Evolutionary conservation across 2,113 vertebrate genomes (phyloP).

Genomic region (Gymnocephalus cernua): DNA sequence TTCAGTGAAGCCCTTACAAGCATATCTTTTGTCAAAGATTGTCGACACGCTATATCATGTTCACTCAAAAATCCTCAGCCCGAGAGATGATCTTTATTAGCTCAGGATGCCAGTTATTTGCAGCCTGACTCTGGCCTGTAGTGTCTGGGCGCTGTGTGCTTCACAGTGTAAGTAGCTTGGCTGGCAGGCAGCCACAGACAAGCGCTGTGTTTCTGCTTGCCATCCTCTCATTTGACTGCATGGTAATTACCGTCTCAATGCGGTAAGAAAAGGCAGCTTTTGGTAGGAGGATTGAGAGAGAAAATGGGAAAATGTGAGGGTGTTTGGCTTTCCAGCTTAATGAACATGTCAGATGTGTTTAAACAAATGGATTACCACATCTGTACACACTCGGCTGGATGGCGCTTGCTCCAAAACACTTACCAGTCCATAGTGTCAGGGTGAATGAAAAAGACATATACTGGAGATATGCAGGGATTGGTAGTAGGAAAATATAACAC

Average conservation of each 20-base stretch:
- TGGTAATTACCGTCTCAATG: slow-evolving; percentile 78
- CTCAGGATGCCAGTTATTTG: slow-evolving; percentile 53
- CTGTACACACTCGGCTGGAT: slow-evolving; percentile 71
- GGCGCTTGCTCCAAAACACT: slow-evolving; percentile 40
- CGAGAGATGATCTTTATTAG: slow-evolving; percentile 67
- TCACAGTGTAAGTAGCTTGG: slow-evolving; percentile 68
- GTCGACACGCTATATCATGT: slow-evolving; percentile 32
- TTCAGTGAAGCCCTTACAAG: slow-evolving; percentile 23
- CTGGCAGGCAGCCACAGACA: slow-evolving; percentile 76
- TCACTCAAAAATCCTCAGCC: slow-evolving; percentile 45
- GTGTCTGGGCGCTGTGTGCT: slow-evolving; percentile 58
- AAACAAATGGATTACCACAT: slow-evolving; percentile 82
- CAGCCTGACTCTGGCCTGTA: slow-evolving; percentile 55
- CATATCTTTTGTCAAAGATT: slow-evolving; percentile 35
- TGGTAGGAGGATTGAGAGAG: slow-evolving; percentile 66
- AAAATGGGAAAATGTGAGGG: slow-evolving; percentile 65
- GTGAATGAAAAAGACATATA: slow-evolving; percentile 23
- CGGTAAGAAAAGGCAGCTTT: slow-evolving; percentile 73
- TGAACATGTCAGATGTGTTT: slow-evolving; percentile 81
- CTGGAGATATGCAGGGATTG: slow-evolving; percentile 20
- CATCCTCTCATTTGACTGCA: slow-evolving; percentile 80
- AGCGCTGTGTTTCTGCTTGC: slow-evolving; percentile 68
- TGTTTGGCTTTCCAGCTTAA: slow-evolving; percentile 79
- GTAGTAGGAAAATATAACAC: not conserved
- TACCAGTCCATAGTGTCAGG: slow-evolving; percentile 18